A percentile compares a stretch with the other conserved stretches of the same genome.
Evolutionary conservation across 2,113 vertebrate species (phyloP).

Genomic region (Merops nubicus): DNA sequence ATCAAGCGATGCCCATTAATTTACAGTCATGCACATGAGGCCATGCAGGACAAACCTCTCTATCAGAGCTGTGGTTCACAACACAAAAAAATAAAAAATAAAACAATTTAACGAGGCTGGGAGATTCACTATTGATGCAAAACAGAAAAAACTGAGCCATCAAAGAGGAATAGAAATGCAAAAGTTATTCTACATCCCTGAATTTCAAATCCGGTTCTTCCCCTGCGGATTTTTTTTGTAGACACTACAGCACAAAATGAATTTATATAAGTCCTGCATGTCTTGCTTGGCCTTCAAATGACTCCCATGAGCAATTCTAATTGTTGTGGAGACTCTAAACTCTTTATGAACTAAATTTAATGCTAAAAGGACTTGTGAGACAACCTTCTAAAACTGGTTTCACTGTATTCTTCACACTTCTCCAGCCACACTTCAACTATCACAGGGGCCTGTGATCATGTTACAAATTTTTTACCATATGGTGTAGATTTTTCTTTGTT

Average conservation of each 20-base stretch:
- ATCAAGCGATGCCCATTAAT: constrained; percentile 26
- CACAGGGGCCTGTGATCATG: fast-evolving
- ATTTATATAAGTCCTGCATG: not conserved
- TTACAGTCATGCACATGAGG: constrained; percentile 1
- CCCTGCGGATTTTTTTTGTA: not conserved
- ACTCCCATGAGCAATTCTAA: not conserved
- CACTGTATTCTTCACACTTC: not conserved
- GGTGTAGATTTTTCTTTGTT: not conserved
- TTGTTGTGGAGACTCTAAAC: not conserved
- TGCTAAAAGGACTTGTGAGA: not conserved
- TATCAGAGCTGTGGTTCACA: not conserved
- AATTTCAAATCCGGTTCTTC: not conserved
- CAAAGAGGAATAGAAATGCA: not conserved
- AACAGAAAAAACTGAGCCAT: not conserved
- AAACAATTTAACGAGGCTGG: not conserved
- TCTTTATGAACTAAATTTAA: not conserved
- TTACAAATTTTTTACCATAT: not conserved
- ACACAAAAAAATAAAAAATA: not conserved
- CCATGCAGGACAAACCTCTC: not conserved
- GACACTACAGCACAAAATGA: not conserved
- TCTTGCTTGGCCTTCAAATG: not conserved
- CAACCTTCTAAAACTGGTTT: not conserved
- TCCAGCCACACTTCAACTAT: not conserved
- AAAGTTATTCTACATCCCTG: not conserved
- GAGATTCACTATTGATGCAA: not conserved